Evolutionary conservation across 1,140 invertebrate genomes (phyloP), one percentile per base, ranked within the genome.

Genomic region (Tenebrio molitor): DNA sequence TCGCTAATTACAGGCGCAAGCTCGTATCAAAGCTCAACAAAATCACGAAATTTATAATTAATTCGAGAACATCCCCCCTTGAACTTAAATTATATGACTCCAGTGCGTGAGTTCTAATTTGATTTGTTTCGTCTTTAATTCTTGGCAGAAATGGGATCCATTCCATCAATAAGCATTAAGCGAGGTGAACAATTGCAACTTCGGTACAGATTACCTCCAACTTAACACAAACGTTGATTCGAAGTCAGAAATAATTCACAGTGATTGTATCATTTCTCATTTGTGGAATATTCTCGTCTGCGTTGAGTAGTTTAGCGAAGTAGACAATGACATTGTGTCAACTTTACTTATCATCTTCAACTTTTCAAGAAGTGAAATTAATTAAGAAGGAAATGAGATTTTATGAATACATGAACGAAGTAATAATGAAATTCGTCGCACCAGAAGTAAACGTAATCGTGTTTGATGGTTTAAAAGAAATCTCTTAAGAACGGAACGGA

Each of bases 301-400:
- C 36, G 6, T 12, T 7, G 36, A 53, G 46, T 25, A 53, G 23
- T 29, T 58, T 29, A 29, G 23, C 8, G 15, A 25, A 10, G 23
- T 39, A 58, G 23, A 58, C 50, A 58, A 58, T 58, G 50, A 58
- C 50, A 58, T 29, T 58, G 50, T 58, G 23, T 33, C 36, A 39
- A 12, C 36, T 7, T 39, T 39, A 39, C 5, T 29, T 25, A 23
- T n/a, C 21, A 53, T 19, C 46, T 16, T 23, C 19, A 53, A 19
- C 46, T 53, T 53, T 53, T 53, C 17, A 21, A 10, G 23, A 58
- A 19, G 5, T 58, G 21, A 58, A 58, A 25, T 58, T 58, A 58
- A 58, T 58, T 58, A 29, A 10, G n/a, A 12, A 39, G 36, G n/a
- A 39, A 39, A 39, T 39, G 36, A 12, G 36, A 39, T 7, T 39